These are phyloP conservation scores for Physeter macrocephalus DNA, from an alignment of 2,113 vertebrate genomes.

Conservation along the genomic window DNA sequence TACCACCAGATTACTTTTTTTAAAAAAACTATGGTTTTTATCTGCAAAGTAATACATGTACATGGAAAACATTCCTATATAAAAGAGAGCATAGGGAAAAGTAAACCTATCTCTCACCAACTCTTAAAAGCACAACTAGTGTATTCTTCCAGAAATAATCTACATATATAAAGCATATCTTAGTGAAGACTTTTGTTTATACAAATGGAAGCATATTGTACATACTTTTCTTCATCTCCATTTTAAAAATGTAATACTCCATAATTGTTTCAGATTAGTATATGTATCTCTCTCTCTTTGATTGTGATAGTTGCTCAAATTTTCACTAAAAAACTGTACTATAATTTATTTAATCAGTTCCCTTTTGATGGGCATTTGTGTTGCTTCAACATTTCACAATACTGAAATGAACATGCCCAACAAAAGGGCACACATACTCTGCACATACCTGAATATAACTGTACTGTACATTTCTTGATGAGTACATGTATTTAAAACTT, in stretches of 20 bases:
- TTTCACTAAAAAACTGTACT: neutral
- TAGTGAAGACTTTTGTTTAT: neutral
- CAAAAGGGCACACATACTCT: neutral
- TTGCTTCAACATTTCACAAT: neutral
- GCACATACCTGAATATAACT: neutral
- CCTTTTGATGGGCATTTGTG: neutral
- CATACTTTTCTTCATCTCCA: neutral
- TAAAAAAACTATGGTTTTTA: neutral
- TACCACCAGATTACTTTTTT: neutral
- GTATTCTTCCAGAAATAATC: neutral
- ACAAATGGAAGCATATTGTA: neutral
- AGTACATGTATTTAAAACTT: neutral
- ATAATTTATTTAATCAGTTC: neutral
- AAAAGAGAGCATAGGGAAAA: slow-evolving; percentile 3
- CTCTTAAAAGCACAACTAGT: neutral
- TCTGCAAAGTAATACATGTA: neutral
- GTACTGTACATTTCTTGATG: neutral
- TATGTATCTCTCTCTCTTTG: neutral
- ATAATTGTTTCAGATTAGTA: neutral
- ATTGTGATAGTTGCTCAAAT: neutral
- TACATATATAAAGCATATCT: neutral
- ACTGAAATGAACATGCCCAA: neutral
- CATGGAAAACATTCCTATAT: neutral
- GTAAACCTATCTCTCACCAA: neutral
- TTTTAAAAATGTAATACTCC: neutral